Percentiles rank a stretch among this genome's conserved stretches.
Evolutionary conservation across 2,797 vertebrate genomes (phyloP).

Genomic region (Phrynocephalus forsythii): DNA sequence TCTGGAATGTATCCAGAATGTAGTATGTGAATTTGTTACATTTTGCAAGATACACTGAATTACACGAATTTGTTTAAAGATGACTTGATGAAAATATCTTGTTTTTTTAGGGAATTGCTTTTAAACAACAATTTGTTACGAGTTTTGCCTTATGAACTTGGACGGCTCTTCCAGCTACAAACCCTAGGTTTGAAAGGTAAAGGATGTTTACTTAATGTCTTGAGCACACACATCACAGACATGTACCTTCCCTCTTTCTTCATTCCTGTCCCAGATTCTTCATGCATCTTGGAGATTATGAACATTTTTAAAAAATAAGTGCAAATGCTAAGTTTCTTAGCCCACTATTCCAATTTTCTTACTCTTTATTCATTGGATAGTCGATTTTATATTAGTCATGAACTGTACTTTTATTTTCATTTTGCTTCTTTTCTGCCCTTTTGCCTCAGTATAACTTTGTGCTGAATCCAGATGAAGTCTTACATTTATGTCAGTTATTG

Average conservation of each 20-base stretch:
- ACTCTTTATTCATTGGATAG: neutral
- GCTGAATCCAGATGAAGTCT: neutral
- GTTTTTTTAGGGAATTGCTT: constrained; percentile 94
- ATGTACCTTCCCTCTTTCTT: too few species aligned
- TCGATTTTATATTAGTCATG: neutral
- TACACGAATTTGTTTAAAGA: constrained; percentile 15
- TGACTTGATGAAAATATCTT: constrained; percentile 23
- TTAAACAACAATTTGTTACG: constrained; percentile 99
- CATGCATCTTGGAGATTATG: neutral
- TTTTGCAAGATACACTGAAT: neutral
- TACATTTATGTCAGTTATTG: neutral
- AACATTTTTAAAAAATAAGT: neutral
- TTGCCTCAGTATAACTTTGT: neutral
- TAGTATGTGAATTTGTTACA: too few species aligned
- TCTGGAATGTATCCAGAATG: too few species aligned
- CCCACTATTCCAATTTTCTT: neutral
- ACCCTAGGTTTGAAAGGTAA: constrained; percentile 97
- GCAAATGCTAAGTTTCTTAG: neutral
- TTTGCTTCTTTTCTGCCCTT: neutral
- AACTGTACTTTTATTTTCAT: neutral
- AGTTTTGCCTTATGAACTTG: constrained; percentile 99
- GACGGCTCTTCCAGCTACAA: constrained; percentile 97
- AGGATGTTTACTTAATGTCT: neutral
- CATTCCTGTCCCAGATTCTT: neutral
- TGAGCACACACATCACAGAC: too few species aligned